Conservation (phyloP, 2,113 vertebrate genomes). For the Corythaeola cristata region DNA sequence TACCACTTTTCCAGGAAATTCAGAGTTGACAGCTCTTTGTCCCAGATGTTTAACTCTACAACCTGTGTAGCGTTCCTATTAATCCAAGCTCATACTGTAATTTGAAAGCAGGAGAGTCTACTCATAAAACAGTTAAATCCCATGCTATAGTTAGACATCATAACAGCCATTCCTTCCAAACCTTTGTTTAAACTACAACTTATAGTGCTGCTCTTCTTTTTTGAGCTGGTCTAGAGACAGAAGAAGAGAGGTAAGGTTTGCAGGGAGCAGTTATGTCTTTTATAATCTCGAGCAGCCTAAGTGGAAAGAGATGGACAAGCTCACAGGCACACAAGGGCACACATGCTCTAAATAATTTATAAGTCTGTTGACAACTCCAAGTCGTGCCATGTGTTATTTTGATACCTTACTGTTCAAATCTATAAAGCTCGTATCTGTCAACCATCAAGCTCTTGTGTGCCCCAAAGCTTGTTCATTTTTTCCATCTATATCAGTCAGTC, state of each 20-base stretch:
- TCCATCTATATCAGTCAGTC: not conserved
- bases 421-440: conserved; percentile 16
- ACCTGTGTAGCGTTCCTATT: not conserved
- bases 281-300: not conserved
- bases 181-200: not conserved
- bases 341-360: conserved; percentile 39
- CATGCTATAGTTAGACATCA: not conserved
- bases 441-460: not conserved
- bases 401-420: conserved; percentile 13
- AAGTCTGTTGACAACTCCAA: conserved; percentile 52
- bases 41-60: not conserved
- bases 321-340: conserved; percentile 22
- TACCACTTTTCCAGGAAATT: not conserved
- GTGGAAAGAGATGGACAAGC: not conserved
- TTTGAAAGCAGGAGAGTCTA: not conserved
- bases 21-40: not conserved
- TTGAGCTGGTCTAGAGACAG: not conserved
- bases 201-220: rapidly evolving
- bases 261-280: not conserved
- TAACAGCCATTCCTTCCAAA: not conserved
- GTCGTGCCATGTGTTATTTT: conserved; percentile 50
- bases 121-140: not conserved
- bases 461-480: conserved; percentile 42
- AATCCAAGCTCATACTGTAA: not conserved
- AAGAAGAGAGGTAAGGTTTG: not conserved